Evolutionary conservation across 2,888 invertebrate genomes (phyloP).

Genomic region (Lagria hirta): DNA sequence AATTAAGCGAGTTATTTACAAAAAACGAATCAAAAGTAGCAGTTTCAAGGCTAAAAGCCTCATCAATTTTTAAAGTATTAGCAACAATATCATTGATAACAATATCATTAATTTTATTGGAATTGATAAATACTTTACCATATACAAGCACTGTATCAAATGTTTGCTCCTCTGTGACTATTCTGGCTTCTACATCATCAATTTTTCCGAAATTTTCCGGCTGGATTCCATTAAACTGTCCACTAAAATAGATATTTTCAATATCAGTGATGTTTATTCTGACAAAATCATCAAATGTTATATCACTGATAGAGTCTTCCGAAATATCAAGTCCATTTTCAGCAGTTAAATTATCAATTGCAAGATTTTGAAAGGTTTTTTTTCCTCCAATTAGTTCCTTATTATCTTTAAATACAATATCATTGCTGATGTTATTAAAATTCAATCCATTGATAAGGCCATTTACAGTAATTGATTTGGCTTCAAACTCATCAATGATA

Average conservation of each 20-base stretch:
- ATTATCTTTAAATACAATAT: conserved; percentile 38
- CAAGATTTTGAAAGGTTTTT: conserved; percentile 42
- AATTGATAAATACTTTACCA: conserved; percentile 45
- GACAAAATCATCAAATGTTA: conserved; percentile 29
- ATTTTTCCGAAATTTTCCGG: conserved; percentile 52
- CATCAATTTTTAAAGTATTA: conserved; percentile 50
- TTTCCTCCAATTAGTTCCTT: conserved; percentile 33
- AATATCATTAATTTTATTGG: conserved; percentile 51
- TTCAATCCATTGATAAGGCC: conserved; percentile 42
- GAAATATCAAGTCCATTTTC: conserved; percentile 30
- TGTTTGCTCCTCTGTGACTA: conserved; percentile 38
- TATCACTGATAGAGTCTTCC: conserved; percentile 23
- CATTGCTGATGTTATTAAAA: conserved; percentile 42
- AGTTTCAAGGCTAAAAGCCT: conserved; percentile 46
- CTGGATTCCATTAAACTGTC: conserved; percentile 52
- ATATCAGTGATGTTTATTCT: conserved; percentile 40
- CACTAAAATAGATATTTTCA: conserved; percentile 51
- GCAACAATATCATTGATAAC: conserved; percentile 46
- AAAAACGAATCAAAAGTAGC: conserved; percentile 51
- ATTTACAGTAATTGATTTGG: conserved; percentile 29
- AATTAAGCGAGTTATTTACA: conserved; percentile 32
- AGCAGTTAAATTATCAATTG: conserved; percentile 38
- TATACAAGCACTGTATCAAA: conserved; percentile 46
- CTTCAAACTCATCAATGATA: conserved; percentile 28
- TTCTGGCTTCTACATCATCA: conserved; percentile 47